A percentile compares a stretch with the other conserved stretches of the same genome.
These are phyloP conservation scores for Aphyosemion australe DNA, from an alignment of 2,113 vertebrate species.

Conservation along the genomic window DNA sequence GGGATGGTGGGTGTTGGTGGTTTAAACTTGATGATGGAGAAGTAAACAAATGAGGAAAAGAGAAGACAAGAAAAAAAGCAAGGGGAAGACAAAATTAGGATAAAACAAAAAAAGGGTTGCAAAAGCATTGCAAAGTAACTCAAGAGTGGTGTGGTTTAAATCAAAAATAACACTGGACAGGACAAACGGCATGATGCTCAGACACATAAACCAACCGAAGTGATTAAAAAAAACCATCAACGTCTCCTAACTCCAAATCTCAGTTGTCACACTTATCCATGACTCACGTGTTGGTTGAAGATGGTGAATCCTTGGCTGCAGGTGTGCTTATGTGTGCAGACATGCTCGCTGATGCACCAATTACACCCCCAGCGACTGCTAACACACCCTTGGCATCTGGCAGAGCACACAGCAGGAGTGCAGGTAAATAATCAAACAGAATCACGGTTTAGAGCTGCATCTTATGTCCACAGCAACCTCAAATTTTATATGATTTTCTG, in stretches of 20 bases:
- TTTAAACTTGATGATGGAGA: constrained; percentile 65
- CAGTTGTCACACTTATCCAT: not conserved
- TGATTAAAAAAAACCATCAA: not conserved
- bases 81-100: constrained; percentile 54
- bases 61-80: constrained; percentile 35
- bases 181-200: constrained; percentile 11
- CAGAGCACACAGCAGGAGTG: not conserved
- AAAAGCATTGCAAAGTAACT: constrained; percentile 33
- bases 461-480: too few species aligned
- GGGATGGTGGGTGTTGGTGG: constrained; percentile 64
- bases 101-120: constrained; percentile 34
- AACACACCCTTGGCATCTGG: constrained; percentile 93
- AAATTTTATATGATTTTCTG: too few species aligned
- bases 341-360: constrained; percentile 93
- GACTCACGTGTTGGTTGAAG: constrained; percentile 87
- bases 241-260: not conserved
- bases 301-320: constrained; percentile 88
- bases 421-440: not conserved
- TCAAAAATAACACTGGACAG: constrained; percentile 13
- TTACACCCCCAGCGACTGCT: constrained; percentile 94
- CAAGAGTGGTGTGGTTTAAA: constrained; percentile 20
- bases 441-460: too few species aligned
- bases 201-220: not conserved
- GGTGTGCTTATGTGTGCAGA: constrained; percentile 87
- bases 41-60: constrained; percentile 21